These are phyloP conservation scores for Coecobrya sp. DNA, from an alignment of 2,888 invertebrate species.

Conservation along the genomic window DNA sequence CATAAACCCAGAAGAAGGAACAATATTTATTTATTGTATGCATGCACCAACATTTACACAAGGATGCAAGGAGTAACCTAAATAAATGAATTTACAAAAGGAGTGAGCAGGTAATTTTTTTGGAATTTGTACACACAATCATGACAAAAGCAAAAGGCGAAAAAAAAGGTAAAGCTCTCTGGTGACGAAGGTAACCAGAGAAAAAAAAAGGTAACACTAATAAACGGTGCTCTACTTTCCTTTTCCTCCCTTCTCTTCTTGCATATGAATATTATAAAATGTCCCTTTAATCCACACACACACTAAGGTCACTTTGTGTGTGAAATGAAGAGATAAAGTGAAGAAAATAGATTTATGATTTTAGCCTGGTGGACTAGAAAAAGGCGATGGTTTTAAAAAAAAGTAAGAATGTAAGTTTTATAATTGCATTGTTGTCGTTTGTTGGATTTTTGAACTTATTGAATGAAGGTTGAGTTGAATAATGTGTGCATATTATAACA, in stretches of 20 bases:
- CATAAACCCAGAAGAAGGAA: constrained; percentile 24
- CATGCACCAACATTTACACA: too few species aligned
- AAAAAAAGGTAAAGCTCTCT: neutral
- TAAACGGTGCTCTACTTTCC: constrained; percentile 7
- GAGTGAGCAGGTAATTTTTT: constrained; percentile 10
- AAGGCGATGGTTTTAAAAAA: neutral
- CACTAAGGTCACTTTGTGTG: too few species aligned
- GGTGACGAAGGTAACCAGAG: neutral
- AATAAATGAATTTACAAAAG: neutral
- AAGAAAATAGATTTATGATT: neutral
- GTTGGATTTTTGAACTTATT: neutral
- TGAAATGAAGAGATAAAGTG: neutral
- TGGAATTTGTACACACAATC: neutral
- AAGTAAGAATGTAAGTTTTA: neutral
- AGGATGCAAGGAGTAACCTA: neutral
- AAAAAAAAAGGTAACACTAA: neutral
- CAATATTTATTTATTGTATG: neutral
- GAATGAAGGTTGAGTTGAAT: neutral
- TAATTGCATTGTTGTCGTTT: neutral
- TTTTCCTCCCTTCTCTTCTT: neutral
- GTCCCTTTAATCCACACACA: neutral
- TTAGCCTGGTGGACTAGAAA: neutral
- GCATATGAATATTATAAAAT: neutral
- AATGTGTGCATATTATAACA: neutral
- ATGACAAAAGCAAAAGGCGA: neutral